A percentile compares a stretch with the other conserved stretches of the same genome.
Evolutionary conservation across 2,113 vertebrate species (phyloP).

Genomic region (Chloebia gouldiae): DNA sequence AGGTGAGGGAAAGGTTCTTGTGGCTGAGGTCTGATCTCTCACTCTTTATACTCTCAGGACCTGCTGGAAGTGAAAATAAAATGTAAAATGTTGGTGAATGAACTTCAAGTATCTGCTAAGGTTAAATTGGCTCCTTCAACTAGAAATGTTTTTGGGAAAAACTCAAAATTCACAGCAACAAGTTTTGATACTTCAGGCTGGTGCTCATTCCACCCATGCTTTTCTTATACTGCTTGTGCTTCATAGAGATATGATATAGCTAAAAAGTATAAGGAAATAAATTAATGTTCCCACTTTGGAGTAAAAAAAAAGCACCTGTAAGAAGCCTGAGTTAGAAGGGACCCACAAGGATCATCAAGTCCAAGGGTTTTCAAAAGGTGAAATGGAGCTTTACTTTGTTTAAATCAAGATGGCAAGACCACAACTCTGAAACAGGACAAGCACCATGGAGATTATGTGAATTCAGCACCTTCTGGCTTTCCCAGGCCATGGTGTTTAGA

Average conservation of each 20-base stretch:
- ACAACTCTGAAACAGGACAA: not conserved
- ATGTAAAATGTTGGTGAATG: not conserved
- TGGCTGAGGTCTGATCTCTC: rapidly evolving
- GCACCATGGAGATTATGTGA: not conserved
- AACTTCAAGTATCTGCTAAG: not conserved
- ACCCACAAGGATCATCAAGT: not conserved
- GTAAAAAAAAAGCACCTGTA: not conserved
- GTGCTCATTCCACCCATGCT: not conserved
- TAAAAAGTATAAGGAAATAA: not conserved
- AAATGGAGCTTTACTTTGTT: not conserved
- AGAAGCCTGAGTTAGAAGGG: not conserved
- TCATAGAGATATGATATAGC: not conserved
- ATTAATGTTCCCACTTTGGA: not conserved
- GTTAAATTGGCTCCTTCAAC: not conserved
- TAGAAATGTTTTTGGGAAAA: not conserved
- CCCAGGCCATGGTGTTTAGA: rapidly evolving
- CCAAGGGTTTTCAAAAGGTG: not conserved
- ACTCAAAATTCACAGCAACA: not conserved
- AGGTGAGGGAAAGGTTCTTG: not conserved
- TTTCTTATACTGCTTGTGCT: not conserved
- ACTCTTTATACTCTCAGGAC: not conserved
- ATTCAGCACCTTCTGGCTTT: not conserved
- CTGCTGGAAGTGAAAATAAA: not conserved
- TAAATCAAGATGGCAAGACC: not conserved
- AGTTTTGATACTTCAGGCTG: not conserved